These are phyloP conservation scores for Lepas anatifera DNA, from an alignment of 2,888 invertebrate genomes.

Conservation along the genomic window DNA sequence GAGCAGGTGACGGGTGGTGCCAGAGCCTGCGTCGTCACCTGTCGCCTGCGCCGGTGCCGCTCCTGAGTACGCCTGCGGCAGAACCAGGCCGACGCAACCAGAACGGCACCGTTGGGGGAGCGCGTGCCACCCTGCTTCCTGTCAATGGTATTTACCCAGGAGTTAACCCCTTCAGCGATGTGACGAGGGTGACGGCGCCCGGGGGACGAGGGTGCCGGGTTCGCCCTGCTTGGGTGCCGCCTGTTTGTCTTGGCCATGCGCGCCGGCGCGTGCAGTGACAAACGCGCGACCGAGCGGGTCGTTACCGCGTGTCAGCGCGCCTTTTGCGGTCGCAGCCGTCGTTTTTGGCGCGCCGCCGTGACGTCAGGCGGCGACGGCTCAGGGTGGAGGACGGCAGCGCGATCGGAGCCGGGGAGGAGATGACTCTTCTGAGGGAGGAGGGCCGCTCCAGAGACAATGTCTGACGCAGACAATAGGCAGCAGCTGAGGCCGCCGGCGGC, in stretches of 20 bases:
- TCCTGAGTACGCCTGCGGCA: not conserved
- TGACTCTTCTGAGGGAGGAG: too few species aligned
- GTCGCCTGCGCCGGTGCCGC: not conserved
- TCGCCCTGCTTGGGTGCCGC: not conserved
- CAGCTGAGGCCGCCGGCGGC: too few species aligned
- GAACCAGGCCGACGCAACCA: not conserved
- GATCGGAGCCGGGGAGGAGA: too few species aligned
- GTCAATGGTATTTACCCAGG: not conserved
- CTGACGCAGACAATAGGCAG: too few species aligned
- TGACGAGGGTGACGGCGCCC: too few species aligned
- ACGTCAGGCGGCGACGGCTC: too few species aligned
- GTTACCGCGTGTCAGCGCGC: not conserved
- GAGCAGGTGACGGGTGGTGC: not conserved
- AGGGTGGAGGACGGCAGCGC: too few species aligned
- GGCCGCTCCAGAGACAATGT: too few species aligned
- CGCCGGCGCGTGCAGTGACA: not conserved
- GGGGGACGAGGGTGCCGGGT: too few species aligned
- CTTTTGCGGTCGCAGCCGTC: too few species aligned
- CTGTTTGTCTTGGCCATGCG: not conserved
- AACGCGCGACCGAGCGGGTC: constrained; percentile 5
- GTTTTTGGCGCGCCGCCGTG: too few species aligned
- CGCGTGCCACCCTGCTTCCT: constrained; percentile 2
- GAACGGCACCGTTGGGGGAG: not conserved
- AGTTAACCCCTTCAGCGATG: constrained; percentile 9
- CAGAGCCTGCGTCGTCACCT: not conserved